These are phyloP conservation scores for honey bee (Apis mellifera) DNA, from an alignment of 1,140 invertebrate species.

Conservation along the genomic window Amel_HAv3.1 CM009933.2:12238501-12239000, in stretches of 20 bases:
- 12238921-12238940: slow-evolving; percentile 61
- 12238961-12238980: slow-evolving; percentile 15
- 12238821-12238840: slow-evolving; percentile 15
- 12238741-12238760: background rate
- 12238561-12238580: background rate
- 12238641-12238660: too few relatives aligned
- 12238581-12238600: background rate
- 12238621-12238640: too few relatives aligned
- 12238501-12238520: too few relatives aligned
- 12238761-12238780: slow-evolving; percentile 39
- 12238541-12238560: background rate
- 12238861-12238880: slow-evolving; percentile 70
- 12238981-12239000: background rate
- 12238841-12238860: slow-evolving; percentile 56
- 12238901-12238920: slow-evolving; percentile 53
- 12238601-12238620: too few relatives aligned
- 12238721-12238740: background rate
- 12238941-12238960: background rate
- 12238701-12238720: background rate
- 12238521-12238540: background rate
- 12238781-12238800: slow-evolving; percentile 54
- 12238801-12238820: slow-evolving; percentile 31
- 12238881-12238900: slow-evolving; percentile 66
- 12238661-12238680: too few relatives aligned
- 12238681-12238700: background rate